Percentiles rank a stretch among this genome's conserved stretches.
Evolutionary conservation across 2,888 invertebrate species (phyloP).

Genomic region (Falcaria lacertinaria): DNA sequence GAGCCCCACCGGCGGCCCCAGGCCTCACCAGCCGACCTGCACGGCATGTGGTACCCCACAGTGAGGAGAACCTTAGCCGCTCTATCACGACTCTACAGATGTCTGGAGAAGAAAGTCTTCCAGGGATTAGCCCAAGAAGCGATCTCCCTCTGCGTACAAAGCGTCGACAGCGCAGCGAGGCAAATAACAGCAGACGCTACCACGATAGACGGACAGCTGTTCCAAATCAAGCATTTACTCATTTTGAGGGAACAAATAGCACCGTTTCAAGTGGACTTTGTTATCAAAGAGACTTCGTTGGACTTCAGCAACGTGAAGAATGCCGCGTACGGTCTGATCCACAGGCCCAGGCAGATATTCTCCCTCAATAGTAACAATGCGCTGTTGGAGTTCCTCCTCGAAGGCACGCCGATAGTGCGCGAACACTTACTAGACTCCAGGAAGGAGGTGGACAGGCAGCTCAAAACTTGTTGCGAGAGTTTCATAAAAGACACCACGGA

Average conservation of each 20-base stretch:
- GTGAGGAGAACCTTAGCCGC: conserved; percentile 96
- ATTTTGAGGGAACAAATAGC: conserved; percentile 98
- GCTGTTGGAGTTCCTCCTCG: conserved; percentile 92
- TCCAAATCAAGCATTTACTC: conserved; percentile 97
- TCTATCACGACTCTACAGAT: conserved; percentile 90
- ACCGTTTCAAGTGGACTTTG: conserved; percentile 97
- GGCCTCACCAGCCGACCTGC: conserved; percentile 95
- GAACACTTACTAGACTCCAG: conserved; percentile 96
- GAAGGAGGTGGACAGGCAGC: conserved; percentile 95
- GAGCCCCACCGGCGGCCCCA: conserved; percentile 55
- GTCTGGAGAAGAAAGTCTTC: conserved; percentile 96
- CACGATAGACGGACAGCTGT: conserved; percentile 95
- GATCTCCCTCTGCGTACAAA: conserved; percentile 93
- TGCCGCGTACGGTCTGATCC: conserved; percentile 87
- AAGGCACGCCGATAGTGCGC: conserved; percentile 95
- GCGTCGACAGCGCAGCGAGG: conserved; percentile 89
- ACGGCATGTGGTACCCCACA: conserved; percentile 99
- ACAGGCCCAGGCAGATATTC: conserved; percentile 91
- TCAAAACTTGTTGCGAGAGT: conserved; percentile 93
- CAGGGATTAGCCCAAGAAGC: conserved; percentile 98
- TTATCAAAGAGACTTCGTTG: conserved; percentile 94
- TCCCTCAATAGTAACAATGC: conserved; percentile 93
- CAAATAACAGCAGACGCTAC: conserved; percentile 89
- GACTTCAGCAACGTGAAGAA: conserved; percentile 96
- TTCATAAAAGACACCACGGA: conserved; percentile 91